These are phyloP conservation scores for Myotis vivesi DNA, from an alignment of 2,797 vertebrate species.

Conservation along the genomic window DNA sequence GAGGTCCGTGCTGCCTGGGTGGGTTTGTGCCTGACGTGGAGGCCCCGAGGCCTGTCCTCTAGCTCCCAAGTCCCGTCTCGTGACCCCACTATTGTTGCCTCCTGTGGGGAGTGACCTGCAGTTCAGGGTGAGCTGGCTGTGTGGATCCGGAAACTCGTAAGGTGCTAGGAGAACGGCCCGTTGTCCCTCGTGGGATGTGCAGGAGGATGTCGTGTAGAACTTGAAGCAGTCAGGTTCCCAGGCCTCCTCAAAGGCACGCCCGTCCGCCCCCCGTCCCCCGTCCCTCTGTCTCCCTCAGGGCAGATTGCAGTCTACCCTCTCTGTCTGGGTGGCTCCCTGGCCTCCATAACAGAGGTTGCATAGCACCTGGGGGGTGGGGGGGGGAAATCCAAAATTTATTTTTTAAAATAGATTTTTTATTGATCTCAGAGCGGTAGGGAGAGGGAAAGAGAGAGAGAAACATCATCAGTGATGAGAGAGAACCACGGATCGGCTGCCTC, in stretches of 20 bases:
- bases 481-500: too few species aligned
- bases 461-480: too few species aligned
- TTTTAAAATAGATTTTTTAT: too few species aligned
- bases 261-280: too few species aligned
- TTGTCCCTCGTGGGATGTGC: neutral
- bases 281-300: neutral
- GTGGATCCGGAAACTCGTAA: neutral
- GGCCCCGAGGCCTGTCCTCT: neutral
- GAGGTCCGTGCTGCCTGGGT: neutral
- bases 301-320: neutral
- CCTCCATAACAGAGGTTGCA: neutral
- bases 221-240: neutral
- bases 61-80: neutral
- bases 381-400: neutral
- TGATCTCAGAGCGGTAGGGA: too few species aligned
- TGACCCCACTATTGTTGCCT: neutral
- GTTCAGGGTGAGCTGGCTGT: neutral
- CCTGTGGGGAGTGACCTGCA: too few species aligned
- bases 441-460: too few species aligned
- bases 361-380: neutral
- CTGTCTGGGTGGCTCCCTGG: neutral
- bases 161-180: neutral
- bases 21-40: fast-evolving
- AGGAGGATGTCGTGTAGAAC: neutral
- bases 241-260: neutral